Conservation (phyloP, 2,888 invertebrate species). For the Mactromeris polynyma region DNA sequence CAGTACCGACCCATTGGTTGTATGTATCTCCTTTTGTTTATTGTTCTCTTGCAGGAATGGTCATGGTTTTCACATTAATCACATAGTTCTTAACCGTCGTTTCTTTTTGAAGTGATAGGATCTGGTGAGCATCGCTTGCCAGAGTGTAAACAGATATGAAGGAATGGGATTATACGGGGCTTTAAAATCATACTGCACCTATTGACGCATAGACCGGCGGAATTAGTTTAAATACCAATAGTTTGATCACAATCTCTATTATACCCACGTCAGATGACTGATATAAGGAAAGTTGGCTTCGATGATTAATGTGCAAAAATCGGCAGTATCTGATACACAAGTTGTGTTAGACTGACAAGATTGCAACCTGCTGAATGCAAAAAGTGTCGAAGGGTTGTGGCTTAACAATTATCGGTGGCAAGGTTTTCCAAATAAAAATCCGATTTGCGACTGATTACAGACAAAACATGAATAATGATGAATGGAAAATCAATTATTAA, state of each 20-base stretch:
- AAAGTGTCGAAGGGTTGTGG: constrained; percentile 7
- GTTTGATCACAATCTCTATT: background rate
- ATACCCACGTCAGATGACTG: background rate
- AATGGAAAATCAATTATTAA: background rate
- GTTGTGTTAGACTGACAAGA: background rate
- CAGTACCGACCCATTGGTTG: too few species aligned
- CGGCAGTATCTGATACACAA: background rate
- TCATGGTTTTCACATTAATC: too few species aligned
- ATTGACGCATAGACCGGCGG: background rate
- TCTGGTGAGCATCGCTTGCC: background rate
- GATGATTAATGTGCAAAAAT: constrained; percentile 6
- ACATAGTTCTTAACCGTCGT: too few species aligned
- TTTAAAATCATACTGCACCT: background rate
- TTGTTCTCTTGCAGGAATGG: too few species aligned
- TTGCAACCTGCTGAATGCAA: background rate
- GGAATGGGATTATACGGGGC: background rate
- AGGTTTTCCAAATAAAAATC: constrained; percentile 8
- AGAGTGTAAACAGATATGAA: background rate
- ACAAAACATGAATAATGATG: background rate
- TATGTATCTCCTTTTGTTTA: too few species aligned
- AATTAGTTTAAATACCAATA: background rate
- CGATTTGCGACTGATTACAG: background rate
- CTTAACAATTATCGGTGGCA: constrained; percentile 13
- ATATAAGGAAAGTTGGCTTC: background rate
- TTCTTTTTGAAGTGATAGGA: too few species aligned